Evolutionary conservation across 2,888 invertebrate species (phyloP), one percentile per base, ranked within the genome.

Genomic region (Plebejus anna): DNA sequence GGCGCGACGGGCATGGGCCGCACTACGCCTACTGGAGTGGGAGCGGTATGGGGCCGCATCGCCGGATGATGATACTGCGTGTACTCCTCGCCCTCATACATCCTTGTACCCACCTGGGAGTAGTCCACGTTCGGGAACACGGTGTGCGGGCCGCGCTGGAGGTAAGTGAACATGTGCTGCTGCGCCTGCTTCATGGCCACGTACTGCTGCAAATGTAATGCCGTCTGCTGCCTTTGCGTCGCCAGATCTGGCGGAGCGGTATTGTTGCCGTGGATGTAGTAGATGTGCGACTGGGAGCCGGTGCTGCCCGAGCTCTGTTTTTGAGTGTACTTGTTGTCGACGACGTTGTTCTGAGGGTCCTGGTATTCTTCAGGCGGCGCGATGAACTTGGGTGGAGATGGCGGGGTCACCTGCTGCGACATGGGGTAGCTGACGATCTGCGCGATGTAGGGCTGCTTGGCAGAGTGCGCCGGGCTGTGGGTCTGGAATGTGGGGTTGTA

Each of bases 171-270:
- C 92, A 94, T 92, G 78, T 94, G 93, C 78, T 94, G 94, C 80
- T 94, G 94, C 0, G 94, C 94, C 84, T 94, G 94, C 79, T 94
- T 94, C 94, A 94, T 94, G 0, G 94, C 94, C 0, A 94, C 94
- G 80, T 94, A 94, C 77, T 94, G 94, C 82, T 94, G 94, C 76
- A 94, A 82, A 75, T 94, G 94, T 76, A 94, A 85, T 0, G 92
- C 94, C 0, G 94, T 94, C 81, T 94, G 94, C 78, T 94, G 94
- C 72, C 94, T 85, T 76, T 94, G 94, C 79, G 94, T 94, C 0
- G 85, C 89, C 28, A 93, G 79, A 66, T 94, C 93, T 77, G 88
- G 90, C 4, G 89, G 84, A 36, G 89, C 84, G 13, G 84, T 84
- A 0, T 89, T 80, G 79, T 89, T 93, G 2, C 92, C 92, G 76